Conservation (phyloP, 2,113 vertebrate species). For the Megaceryle torquata region DNA sequence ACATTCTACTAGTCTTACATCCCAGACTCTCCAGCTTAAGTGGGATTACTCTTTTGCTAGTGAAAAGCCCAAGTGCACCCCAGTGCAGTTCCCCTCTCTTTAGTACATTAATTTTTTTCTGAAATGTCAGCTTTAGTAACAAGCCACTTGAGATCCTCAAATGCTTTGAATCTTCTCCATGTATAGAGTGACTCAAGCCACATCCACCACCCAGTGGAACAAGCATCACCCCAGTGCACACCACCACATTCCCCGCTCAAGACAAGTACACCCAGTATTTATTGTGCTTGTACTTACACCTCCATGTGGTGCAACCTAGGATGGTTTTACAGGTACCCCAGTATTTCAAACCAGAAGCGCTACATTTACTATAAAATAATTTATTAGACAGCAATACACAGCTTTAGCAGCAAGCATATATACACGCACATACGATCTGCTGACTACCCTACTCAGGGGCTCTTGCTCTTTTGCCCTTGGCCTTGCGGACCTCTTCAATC, state of each 20-base stretch:
- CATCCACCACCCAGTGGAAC: not conserved
- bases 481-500: conserved; percentile 89
- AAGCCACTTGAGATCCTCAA: too few relatives aligned
- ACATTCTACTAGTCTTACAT: fast-evolving
- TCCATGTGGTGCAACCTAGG: fast-evolving
- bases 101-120: fast-evolving
- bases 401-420: conserved; percentile 62
- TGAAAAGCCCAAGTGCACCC: fast-evolving
- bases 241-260: too few relatives aligned
- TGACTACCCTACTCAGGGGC: conserved; percentile 53
- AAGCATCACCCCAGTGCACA: not conserved
- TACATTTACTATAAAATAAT: conserved; percentile 79
- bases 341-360: not conserved
- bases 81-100: fast-evolving
- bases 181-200: too few relatives aligned
- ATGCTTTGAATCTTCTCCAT: too few relatives aligned
- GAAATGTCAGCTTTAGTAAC: fast-evolving
- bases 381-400: conserved; percentile 76
- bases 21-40: fast-evolving
- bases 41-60: fast-evolving
- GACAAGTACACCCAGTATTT: too few relatives aligned
- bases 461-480: conserved; percentile 79
- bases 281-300: not conserved
- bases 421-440: conserved; percentile 65
- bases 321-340: not conserved